These are phyloP conservation scores for Myopa testacea DNA, from an alignment of 2,888 invertebrate genomes.

Conservation along the genomic window DNA sequence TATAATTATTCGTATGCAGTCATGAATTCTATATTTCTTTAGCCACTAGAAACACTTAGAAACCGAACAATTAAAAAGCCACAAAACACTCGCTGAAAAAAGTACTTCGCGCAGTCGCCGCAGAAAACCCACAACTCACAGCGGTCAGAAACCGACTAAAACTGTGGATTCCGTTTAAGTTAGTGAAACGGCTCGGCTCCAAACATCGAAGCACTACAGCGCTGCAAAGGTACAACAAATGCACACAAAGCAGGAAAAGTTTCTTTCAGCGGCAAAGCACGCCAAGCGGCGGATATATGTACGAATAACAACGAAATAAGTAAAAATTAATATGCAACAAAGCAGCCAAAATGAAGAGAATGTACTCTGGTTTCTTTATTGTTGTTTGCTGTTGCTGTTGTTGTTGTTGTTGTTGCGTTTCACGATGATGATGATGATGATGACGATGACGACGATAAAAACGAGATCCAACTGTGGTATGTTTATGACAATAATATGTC, in stretches of 20 bases:
- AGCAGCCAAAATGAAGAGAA: too few relatives aligned
- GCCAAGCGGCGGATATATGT: neutral
- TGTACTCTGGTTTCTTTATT: neutral
- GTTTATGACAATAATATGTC: neutral
- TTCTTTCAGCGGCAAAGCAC: neutral
- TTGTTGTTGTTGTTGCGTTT: slow-evolving; percentile 26
- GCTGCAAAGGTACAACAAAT: slow-evolving; percentile 3
- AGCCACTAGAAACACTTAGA: neutral
- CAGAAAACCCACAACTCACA: slow-evolving; percentile 25
- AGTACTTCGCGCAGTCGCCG: neutral
- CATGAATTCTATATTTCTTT: neutral
- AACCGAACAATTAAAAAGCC: neutral
- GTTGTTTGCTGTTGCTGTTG: slow-evolving; percentile 8
- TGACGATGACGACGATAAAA: neutral
- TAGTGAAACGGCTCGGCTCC: slow-evolving; percentile 14
- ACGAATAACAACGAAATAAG: neutral
- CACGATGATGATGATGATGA: slow-evolving; percentile 10
- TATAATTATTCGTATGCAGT: neutral
- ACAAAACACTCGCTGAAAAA: neutral
- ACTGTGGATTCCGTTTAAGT: slow-evolving; percentile 36
- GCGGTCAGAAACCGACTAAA: slow-evolving; percentile 46
- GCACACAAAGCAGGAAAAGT: neutral
- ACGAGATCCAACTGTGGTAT: slow-evolving; percentile 5
- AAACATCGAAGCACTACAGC: slow-evolving; percentile 5
- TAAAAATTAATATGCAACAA: neutral